Conservation (phyloP, 2,797 vertebrate species). For the Caiman crocodilus region DNA sequence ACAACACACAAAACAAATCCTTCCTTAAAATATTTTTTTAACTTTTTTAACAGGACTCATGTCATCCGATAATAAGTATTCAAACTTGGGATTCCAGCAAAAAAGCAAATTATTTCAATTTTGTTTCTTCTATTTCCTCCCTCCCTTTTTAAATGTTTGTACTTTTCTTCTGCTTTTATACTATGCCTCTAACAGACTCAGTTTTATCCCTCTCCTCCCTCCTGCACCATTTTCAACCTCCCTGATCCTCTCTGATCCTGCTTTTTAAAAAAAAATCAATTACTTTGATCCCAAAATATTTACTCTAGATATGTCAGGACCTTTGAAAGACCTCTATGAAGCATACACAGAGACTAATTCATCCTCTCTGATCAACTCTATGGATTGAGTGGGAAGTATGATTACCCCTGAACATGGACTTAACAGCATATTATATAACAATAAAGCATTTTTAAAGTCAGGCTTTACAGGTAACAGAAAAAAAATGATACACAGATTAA, state of each 20-base stretch:
- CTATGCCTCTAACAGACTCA: not conserved
- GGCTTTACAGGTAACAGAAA: conserved; percentile 5
- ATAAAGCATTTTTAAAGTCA: conserved; percentile 10
- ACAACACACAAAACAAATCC: not conserved
- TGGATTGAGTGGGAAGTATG: conserved; percentile 1
- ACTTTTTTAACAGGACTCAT: not conserved
- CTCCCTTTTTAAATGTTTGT: not conserved
- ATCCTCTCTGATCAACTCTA: conserved; percentile 2
- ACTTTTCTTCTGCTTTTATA: not conserved
- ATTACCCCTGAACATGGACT: conserved; percentile 7
- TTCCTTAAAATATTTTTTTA: not conserved
- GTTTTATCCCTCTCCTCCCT: not conserved
- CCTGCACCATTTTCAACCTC: not conserved
- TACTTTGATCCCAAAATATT: not conserved
- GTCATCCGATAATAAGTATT: not conserved
- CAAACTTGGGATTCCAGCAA: not conserved
- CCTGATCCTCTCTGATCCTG: too few species aligned
- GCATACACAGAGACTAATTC: conserved; percentile 16
- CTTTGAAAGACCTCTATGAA: not conserved
- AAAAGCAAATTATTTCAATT: not conserved
- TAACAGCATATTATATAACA: conserved; percentile 5
- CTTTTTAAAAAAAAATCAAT: not conserved
- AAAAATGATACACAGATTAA: not conserved
- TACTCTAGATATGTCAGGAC: not conserved
- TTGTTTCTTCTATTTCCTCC: too few species aligned